Conservation (phyloP, 2,888 invertebrate genomes). For the Andricus curvator region DNA sequence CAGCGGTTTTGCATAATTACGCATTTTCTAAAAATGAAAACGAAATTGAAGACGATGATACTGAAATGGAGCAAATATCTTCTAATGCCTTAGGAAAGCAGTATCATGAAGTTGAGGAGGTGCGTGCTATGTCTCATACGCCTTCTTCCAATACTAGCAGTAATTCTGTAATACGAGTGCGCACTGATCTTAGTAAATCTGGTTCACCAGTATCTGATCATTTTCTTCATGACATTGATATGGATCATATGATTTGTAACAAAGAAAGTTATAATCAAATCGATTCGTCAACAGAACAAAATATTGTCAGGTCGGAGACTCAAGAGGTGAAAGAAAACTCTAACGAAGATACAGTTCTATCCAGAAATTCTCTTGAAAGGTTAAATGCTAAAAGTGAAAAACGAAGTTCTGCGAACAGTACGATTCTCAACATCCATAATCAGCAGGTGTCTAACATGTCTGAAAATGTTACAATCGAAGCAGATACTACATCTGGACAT, state of each 20-base stretch:
- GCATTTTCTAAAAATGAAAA: conserved; percentile 59
- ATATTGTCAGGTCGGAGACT: neutral
- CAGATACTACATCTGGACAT: conserved; percentile 59
- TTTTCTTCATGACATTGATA: conserved; percentile 69
- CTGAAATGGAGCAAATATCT: conserved; percentile 75
- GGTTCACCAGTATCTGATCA: conserved; percentile 70
- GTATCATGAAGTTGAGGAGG: conserved; percentile 65
- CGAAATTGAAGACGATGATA: conserved; percentile 77
- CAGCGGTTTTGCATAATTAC: conserved; percentile 61
- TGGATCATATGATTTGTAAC: conserved; percentile 49
- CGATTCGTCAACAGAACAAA: conserved; percentile 46
- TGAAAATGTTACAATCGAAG: conserved; percentile 45
- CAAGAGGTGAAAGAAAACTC: neutral
- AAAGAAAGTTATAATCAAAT: conserved; percentile 1
- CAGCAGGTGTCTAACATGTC: neutral
- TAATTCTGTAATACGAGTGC: conserved; percentile 67
- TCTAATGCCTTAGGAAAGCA: conserved; percentile 68
- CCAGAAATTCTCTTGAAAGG: neutral
- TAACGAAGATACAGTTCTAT: conserved; percentile 35
- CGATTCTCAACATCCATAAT: neutral
- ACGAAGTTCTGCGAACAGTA: neutral
- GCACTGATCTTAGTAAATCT: conserved; percentile 77
- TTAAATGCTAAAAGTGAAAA: conserved; percentile 3
- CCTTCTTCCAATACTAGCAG: conserved; percentile 69
- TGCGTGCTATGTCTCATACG: conserved; percentile 65